These are phyloP conservation scores for Rhyacichthys aspro DNA, from an alignment of 2,797 vertebrate genomes.

Conservation along the genomic window DNA sequence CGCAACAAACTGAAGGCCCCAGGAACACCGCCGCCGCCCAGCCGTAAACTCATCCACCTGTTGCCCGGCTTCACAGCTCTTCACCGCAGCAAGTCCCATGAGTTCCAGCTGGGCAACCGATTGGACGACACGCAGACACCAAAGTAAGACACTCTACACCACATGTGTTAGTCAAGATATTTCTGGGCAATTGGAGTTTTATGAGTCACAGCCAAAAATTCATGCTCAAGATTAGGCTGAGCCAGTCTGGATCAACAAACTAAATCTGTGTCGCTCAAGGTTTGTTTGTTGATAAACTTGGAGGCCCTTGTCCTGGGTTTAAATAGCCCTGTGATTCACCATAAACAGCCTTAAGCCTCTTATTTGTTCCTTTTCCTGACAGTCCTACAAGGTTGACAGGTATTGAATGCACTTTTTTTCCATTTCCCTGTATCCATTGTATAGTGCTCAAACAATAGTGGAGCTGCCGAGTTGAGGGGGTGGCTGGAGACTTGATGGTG, in stretches of 20 bases:
- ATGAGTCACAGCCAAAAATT: constrained; percentile 2
- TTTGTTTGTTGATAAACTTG: constrained; percentile 5
- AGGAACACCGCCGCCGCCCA: constrained; percentile 91
- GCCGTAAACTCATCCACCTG: constrained; percentile 94
- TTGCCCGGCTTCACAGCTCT: constrained; percentile 93
- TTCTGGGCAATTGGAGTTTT: background rate
- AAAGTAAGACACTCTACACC: constrained; percentile 84
- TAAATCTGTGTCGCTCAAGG: background rate
- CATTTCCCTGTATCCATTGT: background rate
- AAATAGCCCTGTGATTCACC: constrained; percentile 3
- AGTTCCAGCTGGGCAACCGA: constrained; percentile 96
- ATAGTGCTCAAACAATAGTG: background rate
- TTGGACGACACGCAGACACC: constrained; percentile 91
- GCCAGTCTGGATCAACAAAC: constrained; percentile 1
- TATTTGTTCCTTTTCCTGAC: background rate
- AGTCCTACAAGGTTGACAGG: background rate
- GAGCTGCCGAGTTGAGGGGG: too few species aligned
- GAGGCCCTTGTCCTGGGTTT: background rate
- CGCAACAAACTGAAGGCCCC: constrained; percentile 94
- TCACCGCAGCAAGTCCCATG: constrained; percentile 98
- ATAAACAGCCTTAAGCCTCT: background rate
- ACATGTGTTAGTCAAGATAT: background rate
- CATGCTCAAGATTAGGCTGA: background rate
- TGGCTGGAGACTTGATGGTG: too few species aligned
- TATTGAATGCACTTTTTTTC: too few species aligned